Evolutionary conservation across 2,797 vertebrate genomes (phyloP).

Genomic region (Esox lucius): DNA sequence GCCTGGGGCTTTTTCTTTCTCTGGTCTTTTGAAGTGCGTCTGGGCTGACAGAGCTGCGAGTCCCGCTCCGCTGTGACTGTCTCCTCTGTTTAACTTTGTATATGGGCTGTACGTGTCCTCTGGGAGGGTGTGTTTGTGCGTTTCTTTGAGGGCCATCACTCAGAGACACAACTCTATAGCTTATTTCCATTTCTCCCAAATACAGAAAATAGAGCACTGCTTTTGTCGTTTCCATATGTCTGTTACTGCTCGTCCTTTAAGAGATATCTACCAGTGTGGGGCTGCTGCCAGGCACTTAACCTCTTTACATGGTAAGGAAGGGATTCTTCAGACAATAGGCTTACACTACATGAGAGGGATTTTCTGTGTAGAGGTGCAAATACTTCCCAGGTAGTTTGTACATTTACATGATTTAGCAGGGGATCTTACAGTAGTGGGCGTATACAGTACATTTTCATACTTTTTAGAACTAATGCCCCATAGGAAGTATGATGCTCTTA

Average conservation of each 20-base stretch:
- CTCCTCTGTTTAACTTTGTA: conserved; percentile 5
- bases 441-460: too few species aligned
- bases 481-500: too few species aligned
- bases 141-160: not conserved
- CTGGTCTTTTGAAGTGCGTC: not conserved
- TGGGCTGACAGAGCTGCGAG: conserved; percentile 1
- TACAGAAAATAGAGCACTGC: not conserved
- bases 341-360: not conserved
- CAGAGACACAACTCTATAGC: not conserved
- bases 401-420: not conserved
- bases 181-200: not conserved
- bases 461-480: not conserved
- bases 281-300: not conserved
- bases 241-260: not conserved
- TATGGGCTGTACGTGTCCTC: not conserved
- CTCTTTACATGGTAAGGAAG: not conserved
- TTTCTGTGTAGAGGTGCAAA: not conserved
- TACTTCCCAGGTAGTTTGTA: conserved; percentile 1
- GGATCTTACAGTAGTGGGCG: too few species aligned
- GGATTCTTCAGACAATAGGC: not conserved
- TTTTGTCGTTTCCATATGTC: not conserved
- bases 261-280: not conserved
- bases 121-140: not conserved
- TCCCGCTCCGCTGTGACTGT: conserved; percentile 1
- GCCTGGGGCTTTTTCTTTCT: not conserved